Evolutionary conservation across 1,140 invertebrate species (phyloP).

Genomic region (Bombus confusus): DNA sequence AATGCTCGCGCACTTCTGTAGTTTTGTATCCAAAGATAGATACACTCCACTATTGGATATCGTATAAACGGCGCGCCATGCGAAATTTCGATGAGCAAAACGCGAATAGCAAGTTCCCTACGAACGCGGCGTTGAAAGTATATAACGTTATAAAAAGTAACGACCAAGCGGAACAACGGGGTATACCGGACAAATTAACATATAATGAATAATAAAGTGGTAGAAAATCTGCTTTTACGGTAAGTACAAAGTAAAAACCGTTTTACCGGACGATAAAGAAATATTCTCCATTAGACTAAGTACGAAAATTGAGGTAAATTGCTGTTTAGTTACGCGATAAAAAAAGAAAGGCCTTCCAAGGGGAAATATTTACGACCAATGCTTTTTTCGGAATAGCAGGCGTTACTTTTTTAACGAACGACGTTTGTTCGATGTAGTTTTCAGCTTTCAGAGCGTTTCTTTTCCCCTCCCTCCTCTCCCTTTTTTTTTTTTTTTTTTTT

Average conservation of each 20-base stretch:
- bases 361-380: not conserved
- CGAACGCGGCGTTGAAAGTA: not conserved
- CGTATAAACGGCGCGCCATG: not conserved
- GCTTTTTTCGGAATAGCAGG: not conserved
- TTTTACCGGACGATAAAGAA: not conserved
- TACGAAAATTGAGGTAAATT: conserved; percentile 12
- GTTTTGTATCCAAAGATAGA: conserved; percentile 3
- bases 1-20: conserved; percentile 59
- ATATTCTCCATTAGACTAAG: not conserved
- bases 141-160: not conserved
- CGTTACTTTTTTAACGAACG: not conserved
- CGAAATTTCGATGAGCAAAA: not conserved
- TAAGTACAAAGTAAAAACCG: conserved; percentile 21
- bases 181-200: conserved; percentile 24
- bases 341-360: not conserved
- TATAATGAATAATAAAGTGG: conserved; percentile 28
- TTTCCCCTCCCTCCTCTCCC: not conserved
- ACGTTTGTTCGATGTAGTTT: not conserved
- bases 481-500: not conserved
- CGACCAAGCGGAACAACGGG: not conserved
- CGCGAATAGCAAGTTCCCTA: not conserved
- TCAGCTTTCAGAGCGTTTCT: not conserved
- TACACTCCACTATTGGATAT: no score
- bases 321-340: conserved; percentile 5
- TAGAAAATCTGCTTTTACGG: conserved; percentile 16